These are phyloP conservation scores for Hirundo rustica DNA, from an alignment of 2,797 vertebrate genomes.

Conservation along the genomic window DNA sequence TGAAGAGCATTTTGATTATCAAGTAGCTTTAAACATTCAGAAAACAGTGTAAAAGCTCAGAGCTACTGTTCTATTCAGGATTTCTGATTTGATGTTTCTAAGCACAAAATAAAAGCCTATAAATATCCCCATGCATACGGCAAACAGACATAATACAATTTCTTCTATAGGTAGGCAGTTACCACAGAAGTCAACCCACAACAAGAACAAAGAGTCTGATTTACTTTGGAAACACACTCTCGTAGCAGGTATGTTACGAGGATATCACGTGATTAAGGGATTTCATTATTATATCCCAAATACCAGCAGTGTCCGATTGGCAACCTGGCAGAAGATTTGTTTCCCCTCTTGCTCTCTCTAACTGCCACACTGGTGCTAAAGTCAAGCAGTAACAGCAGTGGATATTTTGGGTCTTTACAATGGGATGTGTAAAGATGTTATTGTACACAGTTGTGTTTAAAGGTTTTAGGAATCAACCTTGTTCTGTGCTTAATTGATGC, in stretches of 20 bases:
- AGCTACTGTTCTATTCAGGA: background rate
- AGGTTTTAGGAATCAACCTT: background rate
- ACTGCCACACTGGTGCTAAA: background rate
- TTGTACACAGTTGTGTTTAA: background rate
- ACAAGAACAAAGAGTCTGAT: background rate
- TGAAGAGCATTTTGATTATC: background rate
- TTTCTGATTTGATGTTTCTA: background rate
- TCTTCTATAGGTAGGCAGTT: background rate
- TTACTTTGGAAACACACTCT: background rate
- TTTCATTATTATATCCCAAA: background rate
- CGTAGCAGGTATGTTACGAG: background rate
- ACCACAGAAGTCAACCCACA: background rate
- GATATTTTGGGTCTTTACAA: background rate
- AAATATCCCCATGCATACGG: background rate
- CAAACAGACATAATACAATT: background rate
- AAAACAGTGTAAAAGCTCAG: background rate
- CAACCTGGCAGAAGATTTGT: background rate
- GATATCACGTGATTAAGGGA: background rate
- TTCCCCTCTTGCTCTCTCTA: background rate
- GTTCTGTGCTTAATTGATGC: slow-evolving; percentile 7
- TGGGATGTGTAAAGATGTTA: background rate
- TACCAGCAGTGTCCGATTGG: background rate
- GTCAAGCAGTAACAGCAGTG: background rate
- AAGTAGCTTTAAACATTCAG: background rate
- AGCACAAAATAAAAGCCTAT: background rate